Base-by-base conservation (phyloP, 2,797 vertebrate genomes). In the Vultur gryphus region DNA sequence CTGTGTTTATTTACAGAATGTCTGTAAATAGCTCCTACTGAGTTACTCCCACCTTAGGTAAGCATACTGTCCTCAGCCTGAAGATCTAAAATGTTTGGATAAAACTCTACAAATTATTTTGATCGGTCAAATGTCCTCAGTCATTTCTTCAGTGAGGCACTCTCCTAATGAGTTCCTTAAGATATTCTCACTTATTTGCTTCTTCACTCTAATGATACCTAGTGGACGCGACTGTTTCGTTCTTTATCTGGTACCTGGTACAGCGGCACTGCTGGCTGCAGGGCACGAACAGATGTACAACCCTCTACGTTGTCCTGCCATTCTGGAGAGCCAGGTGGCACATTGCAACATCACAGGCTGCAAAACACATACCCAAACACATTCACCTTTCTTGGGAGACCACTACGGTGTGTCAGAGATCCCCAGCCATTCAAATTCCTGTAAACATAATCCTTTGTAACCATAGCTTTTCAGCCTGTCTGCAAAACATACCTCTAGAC, bases 1-100 rank as follows among this genome's bases (percentile, higher is more conserved):
- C 83, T 67, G 28, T 62, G 31, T 75, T 93, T 89, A 72, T 72
- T 94, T 90, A 84, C n/a, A 69, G 83, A 71, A 73, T 14, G 35
- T 64, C 70, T 92, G 62, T 81, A 94, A 82, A 17, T 73, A 86
- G 79, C 43, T 89, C 64, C 64, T 39, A 70, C 33, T 3, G 51
- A 33, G 41, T 80, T 72, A 90, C 52, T 80, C 66, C 65, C 58
- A 71, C 58, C 37, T 39, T 13, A 72, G 39, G 24, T 44, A 43
- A 79, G 46, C 61, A 39, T 24, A 35, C 37, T 49, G 62, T 76
- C n/a, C 83, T 44, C 41, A 55, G 24, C 9, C 18, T 64, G 64
- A 92, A 77, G 70, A 81, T 37, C 31, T 69, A 29, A 92, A 64
- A 4, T 16, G 10, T 76, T 91, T 39, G 46, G 39, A 57, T 67